A percentile compares a stretch with the other conserved stretches of the same genome.
Evolutionary conservation across 1,140 invertebrate genomes (phyloP).

Genomic region (Drosophila baimaii): DNA sequence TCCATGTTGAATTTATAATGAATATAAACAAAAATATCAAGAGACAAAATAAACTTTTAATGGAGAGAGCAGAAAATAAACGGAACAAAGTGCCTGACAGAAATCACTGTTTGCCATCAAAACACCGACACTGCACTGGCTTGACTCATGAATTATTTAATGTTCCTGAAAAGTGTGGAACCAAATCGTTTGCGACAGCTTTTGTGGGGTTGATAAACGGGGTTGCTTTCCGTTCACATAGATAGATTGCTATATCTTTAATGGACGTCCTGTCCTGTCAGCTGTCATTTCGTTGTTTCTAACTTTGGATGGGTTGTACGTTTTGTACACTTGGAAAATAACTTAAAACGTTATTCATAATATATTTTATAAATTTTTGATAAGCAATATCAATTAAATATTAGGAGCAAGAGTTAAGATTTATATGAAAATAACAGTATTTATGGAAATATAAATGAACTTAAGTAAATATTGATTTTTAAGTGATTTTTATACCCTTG

Average conservation of each 20-base stretch:
- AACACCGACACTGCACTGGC: background rate
- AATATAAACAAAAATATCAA: background rate
- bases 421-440: too few species aligned
- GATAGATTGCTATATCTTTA: slow-evolving; percentile 36
- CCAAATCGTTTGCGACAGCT: slow-evolving; percentile 28
- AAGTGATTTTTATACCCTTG: too few species aligned
- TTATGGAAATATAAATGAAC: too few species aligned
- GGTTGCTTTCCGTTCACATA: slow-evolving; percentile 1
- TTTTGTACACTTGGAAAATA: background rate
- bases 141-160: slow-evolving; percentile 25
- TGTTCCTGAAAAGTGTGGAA: slow-evolving; percentile 21
- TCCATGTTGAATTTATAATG: background rate
- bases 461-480: too few species aligned
- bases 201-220: slow-evolving; percentile 30
- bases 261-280: slow-evolving; percentile 28
- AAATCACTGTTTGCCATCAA: slow-evolving; percentile 3
- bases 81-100: slow-evolving; percentile 12
- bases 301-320: slow-evolving; percentile 13
- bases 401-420: too few species aligned
- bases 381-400: too few species aligned
- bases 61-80: background rate
- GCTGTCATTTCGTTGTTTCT: slow-evolving; percentile 17
- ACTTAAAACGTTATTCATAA: background rate
- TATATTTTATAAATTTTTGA: background rate
- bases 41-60: background rate